Conservation (phyloP, 1,140 invertebrate genomes). For the Drosophila tani region DNA sequence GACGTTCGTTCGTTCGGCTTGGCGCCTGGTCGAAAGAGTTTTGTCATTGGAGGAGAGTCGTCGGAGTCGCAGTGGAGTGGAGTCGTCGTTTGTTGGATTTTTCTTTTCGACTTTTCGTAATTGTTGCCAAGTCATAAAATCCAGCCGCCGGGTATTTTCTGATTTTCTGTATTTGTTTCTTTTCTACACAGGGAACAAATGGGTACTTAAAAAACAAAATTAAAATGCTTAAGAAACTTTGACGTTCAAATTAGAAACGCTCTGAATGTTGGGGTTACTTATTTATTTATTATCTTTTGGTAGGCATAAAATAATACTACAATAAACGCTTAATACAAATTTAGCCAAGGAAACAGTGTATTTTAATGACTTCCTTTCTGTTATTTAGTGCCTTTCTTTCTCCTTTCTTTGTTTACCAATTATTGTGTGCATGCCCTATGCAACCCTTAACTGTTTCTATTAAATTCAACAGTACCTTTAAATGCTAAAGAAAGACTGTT, state of each 20-base stretch:
- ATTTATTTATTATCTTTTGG: conserved; percentile 3
- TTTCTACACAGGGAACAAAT: conserved; percentile 30
- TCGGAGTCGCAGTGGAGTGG: not conserved
- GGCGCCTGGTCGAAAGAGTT: conserved; percentile 24
- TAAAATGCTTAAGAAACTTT: not conserved
- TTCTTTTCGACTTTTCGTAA: conserved; percentile 46
- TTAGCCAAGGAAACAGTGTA: not conserved
- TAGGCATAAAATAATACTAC: not conserved
- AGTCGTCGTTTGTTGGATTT: conserved; percentile 29
- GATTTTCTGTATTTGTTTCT: conserved; percentile 48
- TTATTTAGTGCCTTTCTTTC: not conserved
- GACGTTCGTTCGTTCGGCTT: not conserved
- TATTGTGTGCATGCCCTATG: too few relatives aligned
- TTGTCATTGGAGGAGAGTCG: conserved; percentile 25
- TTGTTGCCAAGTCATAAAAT: conserved; percentile 62
- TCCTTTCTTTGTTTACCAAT: not conserved
- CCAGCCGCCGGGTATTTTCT: conserved; percentile 47
- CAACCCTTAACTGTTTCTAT: not conserved
- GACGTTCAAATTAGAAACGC: not conserved
- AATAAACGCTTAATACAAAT: not conserved
- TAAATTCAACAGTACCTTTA: not conserved
- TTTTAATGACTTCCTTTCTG: not conserved
- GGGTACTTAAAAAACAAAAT: not conserved
- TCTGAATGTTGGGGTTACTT: not conserved
- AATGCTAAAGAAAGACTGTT: not conserved